These are phyloP conservation scores for Clitarchus hookeri DNA, from an alignment of 2,888 invertebrate genomes.

Conservation along the genomic window DNA sequence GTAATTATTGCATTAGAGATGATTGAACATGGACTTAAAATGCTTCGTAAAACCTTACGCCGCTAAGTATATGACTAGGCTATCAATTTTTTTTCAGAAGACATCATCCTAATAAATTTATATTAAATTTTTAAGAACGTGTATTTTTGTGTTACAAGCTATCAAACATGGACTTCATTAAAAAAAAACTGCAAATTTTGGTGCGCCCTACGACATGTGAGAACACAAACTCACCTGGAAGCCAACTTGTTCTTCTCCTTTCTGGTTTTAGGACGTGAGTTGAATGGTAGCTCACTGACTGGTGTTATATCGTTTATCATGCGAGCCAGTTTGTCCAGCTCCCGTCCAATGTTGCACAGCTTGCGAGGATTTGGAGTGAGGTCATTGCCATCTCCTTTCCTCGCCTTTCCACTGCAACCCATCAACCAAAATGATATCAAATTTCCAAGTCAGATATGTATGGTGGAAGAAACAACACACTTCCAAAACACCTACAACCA, in stretches of 20 bases:
- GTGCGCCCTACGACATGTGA: too few relatives aligned
- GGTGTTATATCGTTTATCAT: slow-evolving; percentile 96
- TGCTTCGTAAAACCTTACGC: too few relatives aligned
- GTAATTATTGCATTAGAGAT: too few relatives aligned
- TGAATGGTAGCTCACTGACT: slow-evolving; percentile 89
- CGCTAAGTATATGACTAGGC: too few relatives aligned
- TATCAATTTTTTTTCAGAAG: too few relatives aligned
- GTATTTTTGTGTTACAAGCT: too few relatives aligned
- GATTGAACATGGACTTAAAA: too few relatives aligned
- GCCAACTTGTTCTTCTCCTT: slow-evolving; percentile 98
- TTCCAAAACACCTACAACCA: neutral
- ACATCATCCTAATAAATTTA: too few relatives aligned
- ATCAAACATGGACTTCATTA: too few relatives aligned
- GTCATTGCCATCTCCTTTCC: slow-evolving; percentile 97
- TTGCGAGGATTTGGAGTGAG: slow-evolving; percentile 94
- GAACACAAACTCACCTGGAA: slow-evolving; percentile 62
- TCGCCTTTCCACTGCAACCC: slow-evolving; percentile 75
- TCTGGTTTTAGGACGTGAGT: slow-evolving; percentile 86
- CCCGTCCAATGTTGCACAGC: slow-evolving; percentile 86
- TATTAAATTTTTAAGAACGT: too few relatives aligned
- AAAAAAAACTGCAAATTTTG: too few relatives aligned
- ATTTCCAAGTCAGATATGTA: too few relatives aligned
- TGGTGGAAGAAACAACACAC: neutral
- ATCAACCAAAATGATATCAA: neutral
- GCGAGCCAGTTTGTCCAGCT: slow-evolving; percentile 86